Percentiles rank a stretch among this genome's conserved stretches.
Conservation (phyloP, 2,797 vertebrate species). For the Hyperoplus immaculatus region DNA sequence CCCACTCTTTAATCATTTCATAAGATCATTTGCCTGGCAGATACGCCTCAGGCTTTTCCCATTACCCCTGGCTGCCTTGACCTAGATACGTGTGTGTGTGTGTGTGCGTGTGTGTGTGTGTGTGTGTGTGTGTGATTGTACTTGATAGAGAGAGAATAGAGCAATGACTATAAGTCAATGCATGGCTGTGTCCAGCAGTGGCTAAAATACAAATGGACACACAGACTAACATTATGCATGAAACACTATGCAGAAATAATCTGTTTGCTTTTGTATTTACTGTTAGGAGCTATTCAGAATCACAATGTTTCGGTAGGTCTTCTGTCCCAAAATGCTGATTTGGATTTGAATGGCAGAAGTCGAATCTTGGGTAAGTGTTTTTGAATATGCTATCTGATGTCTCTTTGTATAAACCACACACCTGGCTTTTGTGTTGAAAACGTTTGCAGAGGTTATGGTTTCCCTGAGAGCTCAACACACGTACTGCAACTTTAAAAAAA, state of each 20-base stretch:
- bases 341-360: background rate
- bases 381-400: background rate
- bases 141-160: constrained; percentile 57
- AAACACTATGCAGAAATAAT: constrained; percentile 5
- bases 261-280: background rate
- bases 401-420: background rate
- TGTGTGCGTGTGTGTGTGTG: constrained; percentile 60
- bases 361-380: background rate
- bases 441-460: background rate
- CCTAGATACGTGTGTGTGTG: constrained; percentile 84
- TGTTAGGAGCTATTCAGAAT: background rate
- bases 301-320: background rate
- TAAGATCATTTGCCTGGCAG: constrained; percentile 85
- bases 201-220: constrained; percentile 39
- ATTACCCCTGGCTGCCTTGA: constrained; percentile 85
- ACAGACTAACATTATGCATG: constrained; percentile 19
- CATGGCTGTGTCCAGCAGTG: constrained; percentile 54
- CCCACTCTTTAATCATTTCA: constrained; percentile 82
- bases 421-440: background rate
- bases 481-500: too few relatives aligned
- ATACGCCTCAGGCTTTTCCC: constrained; percentile 85
- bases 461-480: too few relatives aligned
- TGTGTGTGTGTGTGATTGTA: constrained; percentile 36
- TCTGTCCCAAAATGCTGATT: background rate
- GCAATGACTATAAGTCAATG: constrained; percentile 38